Base-by-base conservation (phyloP, 2,797 vertebrate genomes). In the Austrolebias charrua region DNA sequence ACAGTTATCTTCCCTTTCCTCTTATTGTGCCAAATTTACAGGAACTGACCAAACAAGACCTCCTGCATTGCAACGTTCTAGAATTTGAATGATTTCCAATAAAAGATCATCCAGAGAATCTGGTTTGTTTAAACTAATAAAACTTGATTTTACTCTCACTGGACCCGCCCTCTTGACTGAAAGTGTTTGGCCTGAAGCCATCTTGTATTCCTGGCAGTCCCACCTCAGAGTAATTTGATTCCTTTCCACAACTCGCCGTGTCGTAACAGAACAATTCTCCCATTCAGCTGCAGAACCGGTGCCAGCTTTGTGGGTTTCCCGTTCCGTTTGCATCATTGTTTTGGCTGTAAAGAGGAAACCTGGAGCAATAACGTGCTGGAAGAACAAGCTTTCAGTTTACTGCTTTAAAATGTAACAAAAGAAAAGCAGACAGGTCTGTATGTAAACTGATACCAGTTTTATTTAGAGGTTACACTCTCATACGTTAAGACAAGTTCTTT, bases 361-460 rank as follows among this genome's bases (percentile, higher is more conserved):
- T 19, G 29, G 6, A 35, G 11, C 43, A 31, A 18, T 46, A 14
- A 20, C 14, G 16, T 52, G 0, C 7, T n/a, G 9, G 29, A 11
- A 19, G 1, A 6, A 11, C 12, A 13, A 12, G 11, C 10, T 19
- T 19, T 20, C 11, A 0, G n/a, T 54, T 7, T 4, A 1, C 24
- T 55, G 53, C 38, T 58, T 58, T 5, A 58, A 48, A 35, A 15
- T 48, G 29, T 44, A 12, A 19, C 63, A 69, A 15, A 48, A 42
- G 49, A 51, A 20, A 12, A 65, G 35, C 24, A 61, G 8, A 63
- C 55, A 45, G 43, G 56, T 63, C 47, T n/a, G 82, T 81, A 78
- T 53, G 69, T 67, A 87, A 90, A 92, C 88, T 89, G 20, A 88
- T 72, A 84, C 82, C 80, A 86, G 81, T 89, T 91, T 89, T 91